These are phyloP conservation scores for Actinernus sp. DNA, from an alignment of 92 coral and sea anemone genomes.

Conservation along the genomic window DNA sequence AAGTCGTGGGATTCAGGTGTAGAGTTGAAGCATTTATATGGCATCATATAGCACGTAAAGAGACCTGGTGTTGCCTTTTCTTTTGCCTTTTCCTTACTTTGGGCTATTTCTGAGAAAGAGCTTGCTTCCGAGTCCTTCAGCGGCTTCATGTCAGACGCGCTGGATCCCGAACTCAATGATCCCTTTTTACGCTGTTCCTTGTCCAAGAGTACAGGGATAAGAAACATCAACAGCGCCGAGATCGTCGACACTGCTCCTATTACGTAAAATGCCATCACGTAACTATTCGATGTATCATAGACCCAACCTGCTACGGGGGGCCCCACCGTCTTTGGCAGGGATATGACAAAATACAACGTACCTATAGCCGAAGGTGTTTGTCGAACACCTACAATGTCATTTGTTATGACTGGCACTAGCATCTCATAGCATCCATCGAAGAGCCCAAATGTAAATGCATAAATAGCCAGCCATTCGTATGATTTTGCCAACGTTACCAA, in stretches of 20 bases:
- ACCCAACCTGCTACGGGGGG: constrained; percentile 84
- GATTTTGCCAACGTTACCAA: constrained; percentile 62
- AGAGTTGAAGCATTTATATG: background rate
- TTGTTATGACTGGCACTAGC: constrained; percentile 81
- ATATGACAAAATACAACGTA: constrained; percentile 58
- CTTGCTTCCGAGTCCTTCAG: constrained; percentile 6
- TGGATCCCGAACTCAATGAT: constrained; percentile 2
- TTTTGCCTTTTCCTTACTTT: background rate
- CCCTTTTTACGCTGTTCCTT: background rate
- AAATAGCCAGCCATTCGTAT: constrained; percentile 58
- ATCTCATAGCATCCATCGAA: constrained; percentile 79
- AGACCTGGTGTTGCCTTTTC: background rate
- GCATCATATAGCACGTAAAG: constrained; percentile 16
- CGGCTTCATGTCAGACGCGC: constrained; percentile 3
- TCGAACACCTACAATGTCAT: constrained; percentile 59
- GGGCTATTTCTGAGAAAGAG: background rate
- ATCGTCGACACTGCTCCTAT: constrained; percentile 58
- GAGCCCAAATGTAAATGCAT: constrained; percentile 64
- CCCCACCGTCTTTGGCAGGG: constrained; percentile 75
- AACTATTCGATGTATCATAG: constrained; percentile 40
- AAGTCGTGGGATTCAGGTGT: background rate
- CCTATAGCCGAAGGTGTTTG: constrained; percentile 65
- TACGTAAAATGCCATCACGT: constrained; percentile 54
- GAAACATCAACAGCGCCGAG: constrained; percentile 45
- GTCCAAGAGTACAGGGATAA: constrained; percentile 27